Evolutionary conservation across 2,888 invertebrate genomes (phyloP).

Genomic region (Ormyrus labotus): DNA sequence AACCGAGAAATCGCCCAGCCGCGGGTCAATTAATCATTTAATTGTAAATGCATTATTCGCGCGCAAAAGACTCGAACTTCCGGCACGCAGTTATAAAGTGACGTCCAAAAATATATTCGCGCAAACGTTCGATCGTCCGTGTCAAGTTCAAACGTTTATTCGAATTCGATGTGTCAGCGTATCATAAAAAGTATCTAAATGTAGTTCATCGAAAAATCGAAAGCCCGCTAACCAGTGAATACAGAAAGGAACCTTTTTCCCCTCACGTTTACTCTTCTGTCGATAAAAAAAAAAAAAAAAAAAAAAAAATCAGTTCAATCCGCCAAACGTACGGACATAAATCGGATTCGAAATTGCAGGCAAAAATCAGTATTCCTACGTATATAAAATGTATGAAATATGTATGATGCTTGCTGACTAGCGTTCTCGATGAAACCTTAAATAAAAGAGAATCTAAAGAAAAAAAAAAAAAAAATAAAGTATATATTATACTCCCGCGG

Average conservation of each 20-base stretch:
- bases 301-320: too few species aligned
- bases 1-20: slow-evolving; percentile 29
- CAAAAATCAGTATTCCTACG: too few species aligned
- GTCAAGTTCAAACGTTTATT: neutral
- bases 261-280: neutral
- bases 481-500: slow-evolving; percentile 17
- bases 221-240: too few species aligned
- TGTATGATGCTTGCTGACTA: slow-evolving; percentile 13
- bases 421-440: slow-evolving; percentile 6
- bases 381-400: too few species aligned
- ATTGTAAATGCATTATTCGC: neutral
- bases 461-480: slow-evolving; percentile 9
- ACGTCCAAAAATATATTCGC: slow-evolving; percentile 10
- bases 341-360: too few species aligned
- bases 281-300: slow-evolving; percentile 5
- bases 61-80: neutral
- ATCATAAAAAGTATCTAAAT: neutral
- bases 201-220: too few species aligned
- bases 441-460: too few species aligned
- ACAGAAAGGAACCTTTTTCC: too few species aligned
- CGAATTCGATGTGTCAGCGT: neutral
- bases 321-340: too few species aligned
- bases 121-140: slow-evolving; percentile 6
- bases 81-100: neutral
- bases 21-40: slow-evolving; percentile 29